Evolutionary conservation across 2,797 vertebrate genomes (phyloP), one percentile per base, ranked within the genome.

Genomic region (Paguma larvata): DNA sequence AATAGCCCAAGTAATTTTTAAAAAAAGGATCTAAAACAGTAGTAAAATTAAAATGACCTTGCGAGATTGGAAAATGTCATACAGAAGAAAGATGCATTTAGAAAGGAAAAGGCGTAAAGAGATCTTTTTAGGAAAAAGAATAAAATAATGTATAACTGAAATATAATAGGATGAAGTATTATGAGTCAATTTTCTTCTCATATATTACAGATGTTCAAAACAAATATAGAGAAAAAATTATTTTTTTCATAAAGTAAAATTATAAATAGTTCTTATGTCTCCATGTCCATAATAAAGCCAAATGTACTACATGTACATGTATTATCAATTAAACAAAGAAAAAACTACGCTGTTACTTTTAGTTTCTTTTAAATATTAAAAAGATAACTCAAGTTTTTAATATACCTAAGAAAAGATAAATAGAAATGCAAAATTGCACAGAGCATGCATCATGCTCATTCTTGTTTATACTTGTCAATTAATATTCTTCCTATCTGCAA

Each of bases 41-140:
- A 63, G 14, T 90, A 88, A 95, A 96, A 88, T 90, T 63, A 78
- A 95, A 97, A 85, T 92, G 44, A 92, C 30, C 44, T 88, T 90
- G 25, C 32, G 27, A 85, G 23, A 67, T 73, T 87, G 5, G 23
- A 85, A 91, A 96, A 94, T 46, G 3, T 21, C 46, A 44, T 79
- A 10, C 3, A 86, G 91, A 94, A 41, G 6, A 51, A 96, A 46
- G 19, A 68, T 59, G 1, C 1, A 85, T 79, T 91, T 83, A 77
- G 27, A 85, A 8, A 38, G 4, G 3, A 25, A 15, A 94, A 87
- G 11, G 3, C 44, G 0, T 1, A n/a, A 85, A 94, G 9, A 96
- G 12, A 67, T n/a, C 1, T 3, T 82, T 59, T 84, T 41, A 72
- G 41, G 8, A 89, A 32, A 86, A 89, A 83, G 7, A 67, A 68